Base-by-base conservation (phyloP, 1,140 invertebrate species). In the Drosophila asahinai region DNA sequence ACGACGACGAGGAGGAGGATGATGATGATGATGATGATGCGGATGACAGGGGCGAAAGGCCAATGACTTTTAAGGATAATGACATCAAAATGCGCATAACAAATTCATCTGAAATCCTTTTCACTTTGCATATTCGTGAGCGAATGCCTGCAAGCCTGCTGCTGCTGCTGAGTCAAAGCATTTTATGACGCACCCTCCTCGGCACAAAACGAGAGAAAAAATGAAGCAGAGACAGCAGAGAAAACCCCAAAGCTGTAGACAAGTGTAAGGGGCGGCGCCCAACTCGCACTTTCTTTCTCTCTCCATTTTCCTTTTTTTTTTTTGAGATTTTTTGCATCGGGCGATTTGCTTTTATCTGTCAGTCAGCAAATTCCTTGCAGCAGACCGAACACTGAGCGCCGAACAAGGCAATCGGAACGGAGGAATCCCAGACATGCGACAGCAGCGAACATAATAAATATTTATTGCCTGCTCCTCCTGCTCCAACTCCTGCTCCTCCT, bases 51-150 rank as follows among this genome's bases (percentile, higher is more conserved):
- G 22, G 19, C 38, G 48, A 49, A 58, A 74, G 80, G 80, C 67
- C 80, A 83, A 83, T 82, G 80, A 83, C 80, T 83, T 82, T 82
- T 57, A 70, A 82, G 80, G 75, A 83, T 83, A 83, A 83, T 83
- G 80, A 83, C 80, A 82, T 83, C 74, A 83, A 82, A 83, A 83
- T 83, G 80, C 80, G 80, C 80, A 83, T 83, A 83, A 83, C 80
- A 83, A 82, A 83, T 83, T 83, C 80, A 80, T 83, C 81, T 82
- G 79, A 77, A 82, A 82, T 82, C 80, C 80, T 82, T 82, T 82
- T 78, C 80, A 82, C 75, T 82, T 83, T 82, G 80, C 80, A 78
- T 81, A 78, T 67, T 49, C 49, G 57, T 59, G 57, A 59, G 6
- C 57, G 33, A 43, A 43, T 58, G 55, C 55, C 55, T 55, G 52